Evolutionary conservation across 2,797 vertebrate genomes (phyloP).

Genomic region (Perodicticus potto): DNA sequence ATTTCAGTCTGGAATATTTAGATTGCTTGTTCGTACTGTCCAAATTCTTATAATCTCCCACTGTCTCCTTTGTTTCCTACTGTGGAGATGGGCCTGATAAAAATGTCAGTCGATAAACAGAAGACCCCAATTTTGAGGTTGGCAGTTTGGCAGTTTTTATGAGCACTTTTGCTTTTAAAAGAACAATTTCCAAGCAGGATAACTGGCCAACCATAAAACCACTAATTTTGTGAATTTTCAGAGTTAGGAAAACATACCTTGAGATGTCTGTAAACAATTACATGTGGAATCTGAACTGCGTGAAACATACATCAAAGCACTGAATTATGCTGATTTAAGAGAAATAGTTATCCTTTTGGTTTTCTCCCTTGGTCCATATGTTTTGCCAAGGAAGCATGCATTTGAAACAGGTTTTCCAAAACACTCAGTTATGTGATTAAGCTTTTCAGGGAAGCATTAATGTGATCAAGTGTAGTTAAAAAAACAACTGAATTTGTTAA

Average conservation of each 20-base stretch:
- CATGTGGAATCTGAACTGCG: conserved; percentile 81
- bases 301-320: conserved; percentile 85
- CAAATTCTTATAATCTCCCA: background rate
- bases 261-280: conserved; percentile 85
- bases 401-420: conserved; percentile 85
- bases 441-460: conserved; percentile 46
- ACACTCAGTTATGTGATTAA: conserved; percentile 75
- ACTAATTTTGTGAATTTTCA: conserved; percentile 50
- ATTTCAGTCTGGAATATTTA: background rate
- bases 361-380: conserved; percentile 84
- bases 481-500: conserved; percentile 68
- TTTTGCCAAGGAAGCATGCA: conserved; percentile 87
- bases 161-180: conserved; percentile 39
- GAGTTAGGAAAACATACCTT: conserved; percentile 70
- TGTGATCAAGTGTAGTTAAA: conserved; percentile 73
- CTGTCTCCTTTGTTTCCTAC: background rate
- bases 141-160: background rate
- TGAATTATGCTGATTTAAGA: conserved; percentile 82
- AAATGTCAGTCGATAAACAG: conserved; percentile 41
- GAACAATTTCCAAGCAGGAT: conserved; percentile 39
- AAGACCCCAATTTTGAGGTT: conserved; percentile 53
- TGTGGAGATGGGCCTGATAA: background rate
- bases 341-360: conserved; percentile 85
- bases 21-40: background rate
- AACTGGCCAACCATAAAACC: conserved; percentile 53